Evolutionary conservation across 2,888 invertebrate genomes (phyloP).

Genomic region (Andrena hattorfiana): DNA sequence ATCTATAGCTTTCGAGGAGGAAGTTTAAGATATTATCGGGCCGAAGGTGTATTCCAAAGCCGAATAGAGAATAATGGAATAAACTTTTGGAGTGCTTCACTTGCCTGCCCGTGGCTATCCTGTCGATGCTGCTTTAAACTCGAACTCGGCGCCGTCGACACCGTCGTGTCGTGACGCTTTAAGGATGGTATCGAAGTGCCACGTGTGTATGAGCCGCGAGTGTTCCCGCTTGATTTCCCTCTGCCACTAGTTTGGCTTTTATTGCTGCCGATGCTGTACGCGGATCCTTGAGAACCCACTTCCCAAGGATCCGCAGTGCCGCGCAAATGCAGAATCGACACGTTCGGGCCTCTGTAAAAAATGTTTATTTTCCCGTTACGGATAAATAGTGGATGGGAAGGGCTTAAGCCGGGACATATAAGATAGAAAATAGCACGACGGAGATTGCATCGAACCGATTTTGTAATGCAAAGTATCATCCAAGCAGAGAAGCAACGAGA

Average conservation of each 20-base stretch:
- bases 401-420: neutral
- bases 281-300: conserved; percentile 81
- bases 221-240: conserved; percentile 70
- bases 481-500: neutral
- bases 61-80: conserved; percentile 1
- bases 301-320: conserved; percentile 87
- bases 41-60: neutral
- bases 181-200: conserved; percentile 78
- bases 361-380: conserved; percentile 7
- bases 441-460: neutral
- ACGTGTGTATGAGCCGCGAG: conserved; percentile 76
- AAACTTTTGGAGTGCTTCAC: conserved; percentile 25
- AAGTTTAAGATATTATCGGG: conserved; percentile 10
- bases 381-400: neutral
- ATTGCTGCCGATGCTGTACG: conserved; percentile 76
- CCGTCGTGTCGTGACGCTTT: conserved; percentile 77
- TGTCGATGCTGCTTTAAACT: conserved; percentile 75
- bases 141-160: conserved; percentile 70
- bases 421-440: neutral
- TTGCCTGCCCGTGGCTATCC: conserved; percentile 76
- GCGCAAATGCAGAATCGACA: conserved; percentile 87
- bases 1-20: neutral
- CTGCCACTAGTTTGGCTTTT: conserved; percentile 78
- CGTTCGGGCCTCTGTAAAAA: conserved; percentile 86
- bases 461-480: neutral